These are phyloP conservation scores for Petrocephalus zakoni DNA, from an alignment of 2,113 vertebrate genomes.

Conservation along the genomic window DNA sequence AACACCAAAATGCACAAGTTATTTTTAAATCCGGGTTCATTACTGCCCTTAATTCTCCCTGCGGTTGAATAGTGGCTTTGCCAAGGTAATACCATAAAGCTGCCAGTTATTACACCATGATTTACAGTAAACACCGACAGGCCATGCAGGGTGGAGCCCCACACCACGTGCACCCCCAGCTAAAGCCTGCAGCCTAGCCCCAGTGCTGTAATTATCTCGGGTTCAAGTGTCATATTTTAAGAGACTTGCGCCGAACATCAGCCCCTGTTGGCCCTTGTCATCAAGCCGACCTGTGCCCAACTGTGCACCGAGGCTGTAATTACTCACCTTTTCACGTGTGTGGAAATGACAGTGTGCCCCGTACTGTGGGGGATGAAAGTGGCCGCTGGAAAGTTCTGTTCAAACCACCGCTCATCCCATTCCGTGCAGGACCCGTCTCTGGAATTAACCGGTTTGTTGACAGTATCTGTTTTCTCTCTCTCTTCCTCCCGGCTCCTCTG, in stretches of 20 bases:
- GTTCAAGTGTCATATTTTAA: slow-evolving; percentile 2
- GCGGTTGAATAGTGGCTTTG: slow-evolving; percentile 3
- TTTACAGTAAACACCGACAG: slow-evolving; percentile 5
- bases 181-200: not conserved
- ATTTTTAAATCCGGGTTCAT: slow-evolving; percentile 14
- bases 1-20: not conserved
- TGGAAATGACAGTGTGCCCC: not conserved
- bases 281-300: not conserved
- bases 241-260: slow-evolving; percentile 3
- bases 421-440: not conserved
- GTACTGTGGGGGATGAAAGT: not conserved
- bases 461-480: not conserved
- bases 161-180: not conserved
- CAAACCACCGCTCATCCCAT: not conserved
- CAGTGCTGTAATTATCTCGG: slow-evolving; percentile 8
- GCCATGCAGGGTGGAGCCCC: not conserved
- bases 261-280: not conserved
- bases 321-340: not conserved
- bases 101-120: not conserved
- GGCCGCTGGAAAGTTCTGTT: not conserved
- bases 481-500: not conserved
- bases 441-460: not conserved
- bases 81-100: not conserved
- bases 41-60: not conserved
- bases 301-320: not conserved